These are phyloP conservation scores for Tupiocoris notatus DNA, from an alignment of 2,888 invertebrate species.

Conservation along the genomic window DNA sequence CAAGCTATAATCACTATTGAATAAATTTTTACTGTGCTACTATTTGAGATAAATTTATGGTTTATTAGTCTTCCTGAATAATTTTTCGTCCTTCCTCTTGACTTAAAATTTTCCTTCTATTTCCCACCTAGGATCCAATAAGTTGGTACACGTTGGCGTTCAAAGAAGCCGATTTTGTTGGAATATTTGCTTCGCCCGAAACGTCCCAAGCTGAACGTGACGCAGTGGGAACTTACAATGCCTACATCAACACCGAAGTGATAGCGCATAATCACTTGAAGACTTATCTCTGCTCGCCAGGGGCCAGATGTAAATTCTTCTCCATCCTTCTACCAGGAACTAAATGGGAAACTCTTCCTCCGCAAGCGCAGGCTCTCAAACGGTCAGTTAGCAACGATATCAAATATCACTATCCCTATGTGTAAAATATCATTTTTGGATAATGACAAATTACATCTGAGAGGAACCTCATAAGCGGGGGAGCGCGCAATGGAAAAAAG, in stretches of 20 bases:
- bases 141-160: constrained; percentile 49
- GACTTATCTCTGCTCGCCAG: constrained; percentile 44
- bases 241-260: constrained; percentile 46
- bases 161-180: constrained; percentile 48
- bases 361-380: constrained; percentile 47
- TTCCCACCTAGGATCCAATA: constrained; percentile 46
- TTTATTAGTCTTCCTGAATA: too few relatives aligned
- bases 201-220: constrained; percentile 33
- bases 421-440: too few relatives aligned
- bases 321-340: constrained; percentile 48
- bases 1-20: too few relatives aligned
- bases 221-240: constrained; percentile 44
- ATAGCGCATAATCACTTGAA: constrained; percentile 48
- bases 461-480: too few relatives aligned
- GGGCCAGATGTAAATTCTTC: constrained; percentile 48
- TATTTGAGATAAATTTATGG: not conserved
- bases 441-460: too few relatives aligned
- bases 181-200: constrained; percentile 49
- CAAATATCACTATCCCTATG: too few relatives aligned
- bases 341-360: constrained; percentile 48
- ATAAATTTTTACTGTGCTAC: not conserved
- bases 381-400: too few relatives aligned
- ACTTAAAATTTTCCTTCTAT: too few relatives aligned
- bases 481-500: too few relatives aligned
- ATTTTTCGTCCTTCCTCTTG: too few relatives aligned